phyloP scores from a whole-genome alignment of 2,888 invertebrate genomes.

The Pseudococcus longispinus region DNA sequence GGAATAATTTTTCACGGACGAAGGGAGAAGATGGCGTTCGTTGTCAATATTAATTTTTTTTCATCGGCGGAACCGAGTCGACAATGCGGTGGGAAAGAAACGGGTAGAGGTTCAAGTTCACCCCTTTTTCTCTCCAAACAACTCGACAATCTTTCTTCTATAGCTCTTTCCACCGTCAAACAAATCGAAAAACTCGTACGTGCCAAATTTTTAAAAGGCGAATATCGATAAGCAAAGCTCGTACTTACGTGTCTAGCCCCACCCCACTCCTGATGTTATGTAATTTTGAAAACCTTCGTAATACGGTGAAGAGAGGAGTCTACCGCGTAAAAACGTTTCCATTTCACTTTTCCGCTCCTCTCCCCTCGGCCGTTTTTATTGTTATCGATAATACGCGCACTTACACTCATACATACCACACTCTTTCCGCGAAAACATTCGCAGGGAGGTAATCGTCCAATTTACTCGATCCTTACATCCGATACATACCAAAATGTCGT shows the following conservation, averaged over 20 bases:
- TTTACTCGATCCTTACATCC: background rate
- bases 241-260: background rate
- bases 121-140: too few relatives aligned
- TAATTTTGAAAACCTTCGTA: background rate
- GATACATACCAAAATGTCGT: background rate
- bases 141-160: background rate
- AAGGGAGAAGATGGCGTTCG: background rate
- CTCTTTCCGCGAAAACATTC: too few relatives aligned
- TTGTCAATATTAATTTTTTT: background rate
- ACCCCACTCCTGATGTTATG: background rate
- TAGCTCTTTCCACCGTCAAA: background rate
- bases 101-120: too few relatives aligned
- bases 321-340: background rate
- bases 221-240: background rate
- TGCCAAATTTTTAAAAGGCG: background rate
- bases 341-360: background rate
- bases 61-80: background rate
- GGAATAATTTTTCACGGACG: background rate
- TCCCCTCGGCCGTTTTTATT: background rate
- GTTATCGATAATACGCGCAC: background rate
- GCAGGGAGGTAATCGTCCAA: background rate
- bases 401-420: background rate
- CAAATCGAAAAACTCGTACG: conserved; percentile 15
- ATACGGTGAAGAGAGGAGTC: background rate
- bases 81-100: too few relatives aligned